Evolutionary conservation across 2,113 vertebrate species (phyloP).

Genomic region (Aix galericulata): DNA sequence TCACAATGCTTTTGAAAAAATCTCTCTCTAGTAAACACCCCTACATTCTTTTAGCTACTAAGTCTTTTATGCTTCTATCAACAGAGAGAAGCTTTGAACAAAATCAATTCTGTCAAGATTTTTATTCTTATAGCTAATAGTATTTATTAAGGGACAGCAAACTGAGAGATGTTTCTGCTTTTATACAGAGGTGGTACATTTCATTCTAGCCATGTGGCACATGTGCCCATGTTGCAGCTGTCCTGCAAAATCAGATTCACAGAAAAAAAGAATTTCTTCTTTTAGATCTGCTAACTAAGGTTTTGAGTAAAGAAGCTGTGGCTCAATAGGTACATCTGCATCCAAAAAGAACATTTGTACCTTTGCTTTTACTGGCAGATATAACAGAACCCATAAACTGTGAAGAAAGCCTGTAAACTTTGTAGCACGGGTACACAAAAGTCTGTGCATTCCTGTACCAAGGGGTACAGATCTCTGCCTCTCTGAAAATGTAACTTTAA

Average conservation of each 20-base stretch:
- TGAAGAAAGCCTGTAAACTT: neutral
- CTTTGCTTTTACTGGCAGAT: neutral
- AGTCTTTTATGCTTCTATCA: neutral
- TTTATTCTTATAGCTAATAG: neutral
- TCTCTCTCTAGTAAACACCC: neutral
- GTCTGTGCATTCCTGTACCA: neutral
- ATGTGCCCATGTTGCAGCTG: neutral
- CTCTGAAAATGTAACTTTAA: neutral
- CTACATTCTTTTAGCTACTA: neutral
- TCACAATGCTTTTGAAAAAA: neutral
- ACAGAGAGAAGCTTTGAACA: neutral
- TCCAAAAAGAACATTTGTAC: neutral
- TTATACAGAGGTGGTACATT: neutral
- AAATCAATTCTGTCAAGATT: neutral
- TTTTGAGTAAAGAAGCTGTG: neutral
- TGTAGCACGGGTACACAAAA: accelerated
- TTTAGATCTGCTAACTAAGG: neutral
- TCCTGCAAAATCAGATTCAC: neutral
- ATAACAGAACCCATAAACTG: neutral
- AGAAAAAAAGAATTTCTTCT: neutral
- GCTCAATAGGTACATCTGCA: neutral
- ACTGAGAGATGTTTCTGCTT: neutral
- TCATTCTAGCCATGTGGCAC: neutral
- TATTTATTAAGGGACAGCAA: neutral
- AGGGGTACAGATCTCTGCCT: accelerated